Evolutionary conservation across 1,140 invertebrate species (phyloP), one percentile per base, ranked within the genome.

Genomic region (Lasioglossum baleicum): DNA sequence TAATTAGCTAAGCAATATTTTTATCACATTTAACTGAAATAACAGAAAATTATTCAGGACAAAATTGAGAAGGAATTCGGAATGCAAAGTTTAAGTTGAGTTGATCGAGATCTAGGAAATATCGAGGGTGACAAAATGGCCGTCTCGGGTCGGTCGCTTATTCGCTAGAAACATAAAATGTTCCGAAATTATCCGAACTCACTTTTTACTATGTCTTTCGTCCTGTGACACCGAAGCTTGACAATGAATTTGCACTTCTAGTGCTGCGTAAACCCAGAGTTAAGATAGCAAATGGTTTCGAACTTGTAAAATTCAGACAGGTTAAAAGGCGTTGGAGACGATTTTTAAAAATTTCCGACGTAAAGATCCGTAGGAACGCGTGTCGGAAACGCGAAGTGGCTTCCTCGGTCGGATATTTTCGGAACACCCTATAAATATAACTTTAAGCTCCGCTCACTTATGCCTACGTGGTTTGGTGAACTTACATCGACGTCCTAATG

Each of bases 401-500:
- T 69, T 70, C 31, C 65, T 44, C n/a, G 53, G 35, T 72, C 10
- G 31, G 68, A 73, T 72, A 80, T 67, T 64, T 81, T 73, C 44
- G 61, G 73, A 56, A 73, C 72, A 72, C 51, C 56, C 22, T 61
- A 80, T 66, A 81, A 42, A 80, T 80, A 68, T 67, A 58, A 58
- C 2, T 44, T 69, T 44, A 64, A 75, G 58, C 68, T 48, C 70
- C 69, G 42, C 70, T 56, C 48, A 60, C 83, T 86, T 86, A 85
- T 68, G 68, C 74, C 73, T 85, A 80, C 26, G 51, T 76, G 58
- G 66, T 86, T 31, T 80, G 58, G 66, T 86, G 60, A n/a, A 86
- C 85, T 85, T 86, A 86, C 83, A 71, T 74, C 63, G 48, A 80
- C 67, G 64, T 85, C 69, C 64, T 85, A 85, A 77, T 80, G 76